phyloP scores from a whole-genome alignment of 2,797 vertebrate species.

The Melanotaenia boesemani region DNA sequence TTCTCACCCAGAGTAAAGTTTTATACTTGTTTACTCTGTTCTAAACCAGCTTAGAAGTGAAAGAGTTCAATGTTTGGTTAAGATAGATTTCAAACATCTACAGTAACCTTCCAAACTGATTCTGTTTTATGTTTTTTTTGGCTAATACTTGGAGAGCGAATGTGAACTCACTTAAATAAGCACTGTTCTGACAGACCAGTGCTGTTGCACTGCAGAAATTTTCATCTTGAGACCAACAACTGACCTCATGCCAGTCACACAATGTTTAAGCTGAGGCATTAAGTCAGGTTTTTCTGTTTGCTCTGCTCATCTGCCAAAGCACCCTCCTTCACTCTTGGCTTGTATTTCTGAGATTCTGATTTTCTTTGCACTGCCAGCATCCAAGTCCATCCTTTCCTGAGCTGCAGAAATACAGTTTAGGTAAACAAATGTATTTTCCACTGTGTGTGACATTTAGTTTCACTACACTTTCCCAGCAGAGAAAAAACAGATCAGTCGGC shows the following conservation, averaged over 20 bases:
- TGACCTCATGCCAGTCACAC: slow-evolving; percentile 62
- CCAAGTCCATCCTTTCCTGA: slow-evolving; percentile 34
- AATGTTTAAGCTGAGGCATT: slow-evolving; percentile 60
- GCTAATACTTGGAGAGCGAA: slow-evolving; percentile 18
- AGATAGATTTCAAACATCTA: slow-evolving; percentile 18
- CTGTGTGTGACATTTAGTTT: slow-evolving; percentile 36
- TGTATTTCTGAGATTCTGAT: slow-evolving; percentile 47
- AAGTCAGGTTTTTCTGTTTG: slow-evolving; percentile 67
- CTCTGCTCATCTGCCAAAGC: slow-evolving; percentile 58
- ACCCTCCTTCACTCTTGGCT: slow-evolving; percentile 55
- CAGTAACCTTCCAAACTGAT: slow-evolving; percentile 30
- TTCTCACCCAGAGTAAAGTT: slow-evolving; percentile 28
- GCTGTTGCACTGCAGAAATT: slow-evolving; percentile 49
- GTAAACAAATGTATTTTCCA: slow-evolving; percentile 55
- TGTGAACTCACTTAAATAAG: slow-evolving; percentile 12
- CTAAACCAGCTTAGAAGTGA: not conserved
- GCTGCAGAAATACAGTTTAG: slow-evolving; percentile 48
- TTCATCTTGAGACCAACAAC: slow-evolving; percentile 54
- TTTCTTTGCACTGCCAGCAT: slow-evolving; percentile 54
- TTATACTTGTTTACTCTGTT: not conserved
- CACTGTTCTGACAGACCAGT: slow-evolving; percentile 30
- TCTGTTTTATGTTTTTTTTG: slow-evolving; percentile 41
- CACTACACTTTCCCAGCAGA: slow-evolving; percentile 15
- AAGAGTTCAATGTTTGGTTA: slow-evolving; percentile 19
- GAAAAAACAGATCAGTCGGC: slow-evolving; percentile 26